These are phyloP conservation scores for Blennius ocellaris DNA, from an alignment of 2,113 vertebrate genomes.

Conservation along the genomic window DNA sequence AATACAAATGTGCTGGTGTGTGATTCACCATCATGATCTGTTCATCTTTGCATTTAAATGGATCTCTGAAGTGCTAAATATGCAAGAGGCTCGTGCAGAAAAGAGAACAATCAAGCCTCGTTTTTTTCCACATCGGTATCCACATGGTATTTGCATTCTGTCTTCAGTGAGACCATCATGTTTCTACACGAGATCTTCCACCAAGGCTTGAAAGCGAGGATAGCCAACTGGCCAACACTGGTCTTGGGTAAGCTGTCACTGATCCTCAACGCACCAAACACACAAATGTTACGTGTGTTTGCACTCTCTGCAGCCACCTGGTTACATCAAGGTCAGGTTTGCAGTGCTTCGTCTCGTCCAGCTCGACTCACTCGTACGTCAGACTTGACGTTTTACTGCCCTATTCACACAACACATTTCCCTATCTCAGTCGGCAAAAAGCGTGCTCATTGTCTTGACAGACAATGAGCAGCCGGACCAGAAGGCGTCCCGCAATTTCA, in stretches of 20 bases:
- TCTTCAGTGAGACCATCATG: constrained; percentile 97
- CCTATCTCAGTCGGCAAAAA: constrained; percentile 58
- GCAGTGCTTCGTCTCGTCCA: constrained; percentile 47
- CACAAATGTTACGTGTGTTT: constrained; percentile 23
- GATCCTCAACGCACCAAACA: constrained; percentile 17
- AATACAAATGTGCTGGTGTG: neutral
- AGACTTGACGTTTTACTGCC: constrained; percentile 52
- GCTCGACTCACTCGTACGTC: constrained; percentile 56
- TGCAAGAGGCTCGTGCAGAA: neutral
- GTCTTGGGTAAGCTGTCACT: constrained; percentile 91
- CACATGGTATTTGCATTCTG: constrained; percentile 2
- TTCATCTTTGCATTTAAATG: neutral
- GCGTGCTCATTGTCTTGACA: constrained; percentile 59
- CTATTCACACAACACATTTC: constrained; percentile 34
- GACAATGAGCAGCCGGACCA: constrained; percentile 69
- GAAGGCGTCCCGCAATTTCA: constrained; percentile 54
- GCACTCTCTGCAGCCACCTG: constrained; percentile 33
- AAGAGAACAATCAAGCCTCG: neutral
- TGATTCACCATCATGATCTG: neutral
- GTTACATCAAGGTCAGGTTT: constrained; percentile 64
- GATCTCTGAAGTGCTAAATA: constrained; percentile 12
- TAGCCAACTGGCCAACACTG: constrained; percentile 98
- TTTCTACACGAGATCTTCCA: constrained; percentile 99
- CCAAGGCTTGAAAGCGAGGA: constrained; percentile 97
- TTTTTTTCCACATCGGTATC: constrained; percentile 20